Percentiles rank a stretch among this genome's conserved stretches.
Conservation (phyloP, 2,888 invertebrate genomes). For the Cryptocephalus primarius region DNA sequence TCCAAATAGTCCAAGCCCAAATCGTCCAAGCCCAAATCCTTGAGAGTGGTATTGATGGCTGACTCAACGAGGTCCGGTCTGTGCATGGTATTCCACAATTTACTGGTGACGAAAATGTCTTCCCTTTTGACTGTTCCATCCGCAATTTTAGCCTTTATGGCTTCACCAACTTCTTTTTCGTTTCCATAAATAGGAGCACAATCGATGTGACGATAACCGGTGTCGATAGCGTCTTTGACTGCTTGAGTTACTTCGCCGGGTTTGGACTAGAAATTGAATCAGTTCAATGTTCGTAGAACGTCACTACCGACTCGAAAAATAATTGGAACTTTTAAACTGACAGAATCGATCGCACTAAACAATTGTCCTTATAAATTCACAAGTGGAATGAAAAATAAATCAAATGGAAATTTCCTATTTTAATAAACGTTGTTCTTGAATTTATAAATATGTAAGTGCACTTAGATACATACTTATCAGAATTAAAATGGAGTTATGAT, state of each 20-base stretch:
- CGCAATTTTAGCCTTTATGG: conserved; percentile 12
- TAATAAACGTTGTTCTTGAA: too few relatives aligned
- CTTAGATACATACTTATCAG: too few relatives aligned
- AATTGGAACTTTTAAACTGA: conserved; percentile 33
- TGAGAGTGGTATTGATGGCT: conserved; percentile 35
- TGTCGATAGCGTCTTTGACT: conserved; percentile 59
- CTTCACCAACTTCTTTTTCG: conserved; percentile 56
- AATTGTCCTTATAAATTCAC: conserved; percentile 13
- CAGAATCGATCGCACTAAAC: too few relatives aligned
- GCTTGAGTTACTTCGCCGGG: conserved; percentile 54
- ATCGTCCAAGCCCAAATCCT: conserved; percentile 40
- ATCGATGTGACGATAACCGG: conserved; percentile 69
- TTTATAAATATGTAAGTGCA: too few relatives aligned
- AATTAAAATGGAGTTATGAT: too few relatives aligned
- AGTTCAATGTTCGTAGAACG: too few relatives aligned
- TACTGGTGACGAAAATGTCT: conserved; percentile 58
- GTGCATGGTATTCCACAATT: conserved; percentile 86
- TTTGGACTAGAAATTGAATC: conserved; percentile 43
- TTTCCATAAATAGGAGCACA: conserved; percentile 60
- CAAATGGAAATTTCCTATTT: too few relatives aligned
- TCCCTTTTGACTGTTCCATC: conserved; percentile 48
- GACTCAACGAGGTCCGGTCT: too few relatives aligned
- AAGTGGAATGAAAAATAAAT: too few relatives aligned
- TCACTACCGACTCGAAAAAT: conserved; percentile 46
- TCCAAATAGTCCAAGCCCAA: too few relatives aligned